A percentile compares a stretch with the other conserved stretches of the same genome.
These are phyloP conservation scores for Ammodytes dubius DNA, from an alignment of 2,113 vertebrate genomes.

Conservation along the genomic window DNA sequence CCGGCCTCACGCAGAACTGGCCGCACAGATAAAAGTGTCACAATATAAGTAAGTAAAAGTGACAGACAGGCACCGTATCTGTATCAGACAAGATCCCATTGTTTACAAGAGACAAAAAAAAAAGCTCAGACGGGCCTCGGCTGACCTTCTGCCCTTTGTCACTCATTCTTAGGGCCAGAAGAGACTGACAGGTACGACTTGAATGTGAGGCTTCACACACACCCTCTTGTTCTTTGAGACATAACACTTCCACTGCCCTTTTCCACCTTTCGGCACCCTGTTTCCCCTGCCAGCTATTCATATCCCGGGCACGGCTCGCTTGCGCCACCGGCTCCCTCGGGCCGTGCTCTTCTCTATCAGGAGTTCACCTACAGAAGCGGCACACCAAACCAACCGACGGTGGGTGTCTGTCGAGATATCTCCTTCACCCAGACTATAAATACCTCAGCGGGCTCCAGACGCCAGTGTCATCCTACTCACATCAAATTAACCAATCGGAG, in stretches of 20 bases:
- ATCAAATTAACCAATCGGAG: constrained; percentile 73
- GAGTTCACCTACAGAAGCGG: constrained; percentile 36
- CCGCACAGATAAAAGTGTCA: constrained; percentile 63
- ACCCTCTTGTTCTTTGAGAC: constrained; percentile 58
- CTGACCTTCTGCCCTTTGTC: constrained; percentile 65
- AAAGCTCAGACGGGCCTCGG: constrained; percentile 40
- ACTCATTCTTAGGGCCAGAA: constrained; percentile 42
- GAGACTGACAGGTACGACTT: constrained; percentile 65
- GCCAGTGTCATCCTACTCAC: constrained; percentile 73
- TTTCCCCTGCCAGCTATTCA: constrained; percentile 58
- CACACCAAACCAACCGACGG: constrained; percentile 3
- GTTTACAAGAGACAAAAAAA: constrained; percentile 67
- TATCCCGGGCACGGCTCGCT: constrained; percentile 17
- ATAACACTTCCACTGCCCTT: constrained; percentile 59
- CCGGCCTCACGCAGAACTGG: not conserved
- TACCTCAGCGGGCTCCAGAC: constrained; percentile 51
- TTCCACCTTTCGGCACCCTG: constrained; percentile 29
- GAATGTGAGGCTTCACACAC: constrained; percentile 52
- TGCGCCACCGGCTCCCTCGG: constrained; percentile 13
- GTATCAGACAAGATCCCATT: constrained; percentile 74
- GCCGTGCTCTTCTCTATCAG: constrained; percentile 10
- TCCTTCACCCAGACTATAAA: constrained; percentile 52
- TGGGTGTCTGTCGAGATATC: constrained; percentile 29
- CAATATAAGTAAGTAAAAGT: constrained; percentile 71
- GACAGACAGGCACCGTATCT: constrained; percentile 77